Evolutionary conservation across 2,797 vertebrate genomes (phyloP).

Genomic region (Columba guinea): DNA sequence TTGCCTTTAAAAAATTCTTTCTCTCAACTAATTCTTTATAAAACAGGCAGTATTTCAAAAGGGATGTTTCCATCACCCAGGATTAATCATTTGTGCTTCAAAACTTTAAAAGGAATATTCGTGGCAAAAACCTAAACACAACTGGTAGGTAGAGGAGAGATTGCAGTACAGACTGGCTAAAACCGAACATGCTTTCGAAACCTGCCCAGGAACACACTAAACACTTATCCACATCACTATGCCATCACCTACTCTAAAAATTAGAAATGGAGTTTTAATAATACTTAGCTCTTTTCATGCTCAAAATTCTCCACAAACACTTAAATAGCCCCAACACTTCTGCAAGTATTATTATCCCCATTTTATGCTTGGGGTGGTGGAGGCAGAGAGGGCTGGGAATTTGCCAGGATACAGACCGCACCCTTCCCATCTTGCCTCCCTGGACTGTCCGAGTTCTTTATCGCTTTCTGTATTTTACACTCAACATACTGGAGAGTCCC

Average conservation of each 20-base stretch:
- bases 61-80: background rate
- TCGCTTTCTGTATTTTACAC: background rate
- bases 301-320: slow-evolving; percentile 37
- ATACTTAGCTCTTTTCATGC: slow-evolving; percentile 42
- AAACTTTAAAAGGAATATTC: background rate
- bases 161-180: background rate
- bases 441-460: background rate
- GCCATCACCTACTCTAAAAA: background rate
- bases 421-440: background rate
- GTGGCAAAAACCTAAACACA: slow-evolving; percentile 13
- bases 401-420: background rate
- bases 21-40: slow-evolving; percentile 32
- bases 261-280: slow-evolving; percentile 14
- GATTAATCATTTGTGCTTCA: slow-evolving; percentile 55
- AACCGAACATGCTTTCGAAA: background rate
- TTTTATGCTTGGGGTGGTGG: background rate
- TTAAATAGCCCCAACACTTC: background rate
- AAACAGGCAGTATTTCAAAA: slow-evolving; percentile 54
- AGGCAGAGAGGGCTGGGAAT: background rate
- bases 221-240: background rate
- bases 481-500: background rate
- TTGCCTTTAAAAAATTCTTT: background rate
- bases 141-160: background rate
- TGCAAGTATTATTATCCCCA: slow-evolving; percentile 34
- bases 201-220: background rate